Base-by-base conservation (phyloP, 2,113 vertebrate genomes). In the Anoplopoma fimbria region DNA sequence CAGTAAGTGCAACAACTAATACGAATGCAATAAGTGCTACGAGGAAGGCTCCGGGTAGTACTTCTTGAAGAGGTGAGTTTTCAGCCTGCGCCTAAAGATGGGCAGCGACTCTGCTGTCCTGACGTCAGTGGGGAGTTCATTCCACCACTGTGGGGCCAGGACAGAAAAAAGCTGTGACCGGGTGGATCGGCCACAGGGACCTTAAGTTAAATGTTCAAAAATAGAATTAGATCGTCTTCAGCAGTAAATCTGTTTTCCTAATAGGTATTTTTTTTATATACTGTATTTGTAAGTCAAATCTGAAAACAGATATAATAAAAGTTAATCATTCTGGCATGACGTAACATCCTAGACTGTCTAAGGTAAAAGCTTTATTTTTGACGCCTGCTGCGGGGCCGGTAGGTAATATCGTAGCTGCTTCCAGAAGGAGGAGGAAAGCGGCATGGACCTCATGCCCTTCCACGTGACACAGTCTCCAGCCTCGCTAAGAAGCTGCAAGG, bases 341-440 rank as follows among this genome's bases (percentile, higher is more conserved):
- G 6, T 63, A n/a, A 25, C 8, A 38, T 51, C 38, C 15, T 75
- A n/a, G 38, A 19, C 3, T 23, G 7, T 78, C 25, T 79, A 31
- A 49, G 51, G 68, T 47, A 76, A 57, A 74, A 71, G 34, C 1
- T 31, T 23, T 1, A 31, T 7, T 63, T 38, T 57, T 23, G 9
- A 19, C 1, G 29, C 2, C 6, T 10, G 5, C 61, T 83, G 85
- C 63, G 95, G 96, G 1, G 95, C 94, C 40, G 96, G 96, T 90
- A 99, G 96, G 73, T 96, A 84, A 77, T 97, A 98, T 0, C 95
- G 95, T 74, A 99, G 94, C 69, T 94, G 92, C 89, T 97, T 99
- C 97, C 96, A 98, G 93, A 99, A 99, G 69, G 89, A 91, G 47
- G 97, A 97, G 77, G 96, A 94, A 15, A 89, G 15, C 0, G 88